Percentiles rank a stretch among this genome's conserved stretches.
These are phyloP conservation scores for Anolis sagrei DNA, from an alignment of 2,113 vertebrate genomes.

Conservation along the genomic window DNA sequence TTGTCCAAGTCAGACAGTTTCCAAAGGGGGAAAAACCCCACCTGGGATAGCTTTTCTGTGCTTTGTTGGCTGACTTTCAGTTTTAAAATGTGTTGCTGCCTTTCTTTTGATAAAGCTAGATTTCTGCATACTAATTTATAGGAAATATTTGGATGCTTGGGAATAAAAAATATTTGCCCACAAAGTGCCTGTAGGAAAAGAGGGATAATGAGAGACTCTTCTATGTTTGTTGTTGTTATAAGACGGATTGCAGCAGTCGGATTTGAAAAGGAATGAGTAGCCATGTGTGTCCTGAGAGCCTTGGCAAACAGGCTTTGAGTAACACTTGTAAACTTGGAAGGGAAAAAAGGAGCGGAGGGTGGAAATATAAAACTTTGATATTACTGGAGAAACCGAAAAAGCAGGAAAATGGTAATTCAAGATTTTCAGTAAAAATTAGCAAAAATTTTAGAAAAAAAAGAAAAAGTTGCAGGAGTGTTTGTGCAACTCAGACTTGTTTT, in stretches of 20 bases:
- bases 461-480: background rate
- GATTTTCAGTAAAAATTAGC: background rate
- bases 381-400: background rate
- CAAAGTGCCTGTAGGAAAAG: background rate
- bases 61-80: background rate
- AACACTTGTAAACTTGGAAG: background rate
- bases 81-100: background rate
- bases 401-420: background rate
- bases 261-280: background rate
- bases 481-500: background rate
- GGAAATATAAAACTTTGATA: background rate
- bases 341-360: background rate
- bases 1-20: background rate
- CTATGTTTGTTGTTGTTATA: background rate
- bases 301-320: background rate
- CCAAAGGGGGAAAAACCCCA: background rate
- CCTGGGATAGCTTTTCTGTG: rapidly evolving
- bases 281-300: background rate
- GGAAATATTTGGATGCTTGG: background rate
- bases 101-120: background rate
- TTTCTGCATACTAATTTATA: background rate
- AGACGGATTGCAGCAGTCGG: background rate
- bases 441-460: background rate
- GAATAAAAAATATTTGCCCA: rapidly evolving
- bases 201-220: background rate